Percentiles rank a stretch among this genome's conserved stretches.
phyloP scores from a whole-genome alignment of 2,797 vertebrate species.

The Argyrosomus regius region DNA sequence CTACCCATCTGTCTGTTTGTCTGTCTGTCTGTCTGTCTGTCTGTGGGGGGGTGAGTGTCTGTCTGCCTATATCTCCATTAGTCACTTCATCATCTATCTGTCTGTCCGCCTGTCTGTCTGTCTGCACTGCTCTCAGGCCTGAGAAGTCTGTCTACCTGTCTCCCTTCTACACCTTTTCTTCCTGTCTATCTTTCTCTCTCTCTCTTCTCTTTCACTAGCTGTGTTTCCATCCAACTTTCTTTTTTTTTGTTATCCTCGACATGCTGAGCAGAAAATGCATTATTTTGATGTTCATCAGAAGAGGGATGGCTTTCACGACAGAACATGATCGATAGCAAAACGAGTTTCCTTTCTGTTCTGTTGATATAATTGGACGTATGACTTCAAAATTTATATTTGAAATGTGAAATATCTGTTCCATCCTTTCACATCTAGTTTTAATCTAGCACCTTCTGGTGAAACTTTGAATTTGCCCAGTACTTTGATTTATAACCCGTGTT shows the following conservation, averaged over 20 bases:
- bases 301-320: neutral
- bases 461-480: neutral
- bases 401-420: neutral
- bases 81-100: conserved; percentile 1
- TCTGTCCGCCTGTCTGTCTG: conserved; percentile 18
- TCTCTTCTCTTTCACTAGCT: conserved; percentile 39
- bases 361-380: neutral
- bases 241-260: neutral
- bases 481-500: too few relatives aligned
- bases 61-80: conserved; percentile 35
- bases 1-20: conserved; percentile 40
- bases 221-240: conserved; percentile 54
- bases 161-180: conserved; percentile 11
- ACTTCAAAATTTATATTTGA: neutral
- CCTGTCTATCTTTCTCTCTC: conserved; percentile 8
- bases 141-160: conserved; percentile 30
- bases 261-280: neutral
- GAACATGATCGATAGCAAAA: neutral
- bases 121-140: conserved; percentile 53
- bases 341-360: neutral
- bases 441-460: neutral
- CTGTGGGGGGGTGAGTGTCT: conserved; percentile 24
- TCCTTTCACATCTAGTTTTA: neutral
- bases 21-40: conserved; percentile 15
- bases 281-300: neutral